phyloP scores from a whole-genome alignment of 2,113 vertebrate species.

The Zapus hudsonius region DNA sequence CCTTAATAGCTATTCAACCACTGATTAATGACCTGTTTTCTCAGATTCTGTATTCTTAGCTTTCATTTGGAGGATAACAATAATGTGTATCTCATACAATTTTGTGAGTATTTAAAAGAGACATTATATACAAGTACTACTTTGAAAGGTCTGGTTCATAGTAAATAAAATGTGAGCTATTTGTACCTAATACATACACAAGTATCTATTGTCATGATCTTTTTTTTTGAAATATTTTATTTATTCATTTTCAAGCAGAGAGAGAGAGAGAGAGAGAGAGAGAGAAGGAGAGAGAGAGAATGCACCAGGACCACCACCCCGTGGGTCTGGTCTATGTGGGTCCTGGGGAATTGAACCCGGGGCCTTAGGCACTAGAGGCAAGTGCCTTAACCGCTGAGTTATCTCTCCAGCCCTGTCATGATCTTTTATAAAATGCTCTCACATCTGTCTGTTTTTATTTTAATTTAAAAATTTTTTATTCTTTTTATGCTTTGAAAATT shows the following conservation, averaged over 20 bases:
- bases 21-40: conserved; percentile 2
- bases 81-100: conserved; percentile 3
- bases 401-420: too few relatives aligned
- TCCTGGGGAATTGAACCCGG: too few relatives aligned
- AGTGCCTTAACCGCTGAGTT: too few relatives aligned
- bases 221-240: too few relatives aligned
- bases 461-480: conserved; percentile 24
- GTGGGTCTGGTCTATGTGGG: too few relatives aligned
- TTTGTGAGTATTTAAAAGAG: conserved; percentile 34
- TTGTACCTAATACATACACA: not conserved
- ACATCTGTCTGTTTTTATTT: not conserved
- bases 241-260: too few relatives aligned
- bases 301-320: too few relatives aligned
- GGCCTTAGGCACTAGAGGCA: too few relatives aligned
- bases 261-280: too few relatives aligned
- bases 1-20: conserved; percentile 3
- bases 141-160: not conserved
- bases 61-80: conserved; percentile 31
- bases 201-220: not conserved
- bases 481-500: conserved; percentile 37
- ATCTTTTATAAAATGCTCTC: conserved; percentile 30
- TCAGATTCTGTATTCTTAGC: not conserved
- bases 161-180: conserved; percentile 26
- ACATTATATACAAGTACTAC: conserved; percentile 6
- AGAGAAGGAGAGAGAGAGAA: too few relatives aligned